Evolutionary conservation across 2,888 invertebrate species (phyloP), one percentile per base, ranked within the genome.

Genomic region (Camponotus fellah): DNA sequence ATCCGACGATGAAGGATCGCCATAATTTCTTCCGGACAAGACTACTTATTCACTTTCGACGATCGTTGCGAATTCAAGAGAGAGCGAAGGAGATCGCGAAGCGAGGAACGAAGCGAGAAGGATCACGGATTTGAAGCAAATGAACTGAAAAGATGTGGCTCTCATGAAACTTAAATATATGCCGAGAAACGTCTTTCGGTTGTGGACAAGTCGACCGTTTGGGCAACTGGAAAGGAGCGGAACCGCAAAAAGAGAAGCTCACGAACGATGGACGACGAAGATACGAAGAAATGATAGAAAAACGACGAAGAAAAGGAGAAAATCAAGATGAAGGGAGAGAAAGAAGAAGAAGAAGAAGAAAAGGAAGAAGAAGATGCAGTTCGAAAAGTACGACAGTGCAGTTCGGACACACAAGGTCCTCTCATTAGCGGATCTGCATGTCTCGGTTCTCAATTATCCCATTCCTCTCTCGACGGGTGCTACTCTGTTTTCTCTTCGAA

Each of bases 351-450:
- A 74, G 71, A 75, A 84, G 87, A 85, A 72, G 71, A 75, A 81
- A 86, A 74, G 88, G 87, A 88, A 80, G 82, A 83, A 86, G 85
- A 86, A 83, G 69, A 85, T 85, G 86, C 88, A 40, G 56, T 58
- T 77, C 56, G 77, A 77, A 77, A 77, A 77, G 56, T n/a, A 56
- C 71, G 40, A n/a, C 56, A 53, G 58, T 69, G 49, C 60, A 58
- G 77, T 74, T 87, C 86, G 72, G 82, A 88, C 88, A 92, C 91
- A 91, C 92, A 90, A 92, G 82, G 91, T 88, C 90, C 89, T 91
- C 93, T 93, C 93, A 93, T 94, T 94, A 94, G 92, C 92, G 90
- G 91, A 94, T 94, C 93, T 92, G 92, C 94, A 92, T 94, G 93
- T 94, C 94, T 93, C 93, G 91, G 93, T 92, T 91, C 92, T 91